Evolutionary conservation across 2,888 invertebrate genomes (phyloP).

Genomic region (Acleris laterana): DNA sequence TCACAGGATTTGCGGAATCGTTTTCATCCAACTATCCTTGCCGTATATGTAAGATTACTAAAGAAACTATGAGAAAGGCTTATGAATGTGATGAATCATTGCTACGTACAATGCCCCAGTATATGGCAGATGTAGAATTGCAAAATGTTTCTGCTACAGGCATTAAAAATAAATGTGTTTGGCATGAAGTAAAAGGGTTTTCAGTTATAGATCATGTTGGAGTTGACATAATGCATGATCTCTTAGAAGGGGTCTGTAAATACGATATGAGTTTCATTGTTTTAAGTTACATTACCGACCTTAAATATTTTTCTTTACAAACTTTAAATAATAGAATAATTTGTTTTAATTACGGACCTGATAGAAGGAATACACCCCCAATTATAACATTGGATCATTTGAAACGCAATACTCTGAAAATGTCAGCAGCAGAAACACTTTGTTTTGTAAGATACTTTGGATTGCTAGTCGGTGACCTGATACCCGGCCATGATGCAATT

Average conservation of each 20-base stretch:
- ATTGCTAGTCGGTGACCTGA: slow-evolving; percentile 10
- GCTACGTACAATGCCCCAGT: slow-evolving; percentile 18
- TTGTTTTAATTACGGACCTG: slow-evolving; percentile 9
- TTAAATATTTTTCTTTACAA: slow-evolving; percentile 12
- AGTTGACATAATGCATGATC: slow-evolving; percentile 34
- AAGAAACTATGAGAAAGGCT: slow-evolving; percentile 21
- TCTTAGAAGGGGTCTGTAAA: slow-evolving; percentile 26
- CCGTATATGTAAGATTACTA: slow-evolving; percentile 14
- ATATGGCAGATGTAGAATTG: slow-evolving; percentile 13
- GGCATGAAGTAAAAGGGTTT: slow-evolving; percentile 15
- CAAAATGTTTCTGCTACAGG: slow-evolving; percentile 25
- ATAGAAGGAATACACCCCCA: slow-evolving; percentile 10
- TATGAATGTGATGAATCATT: slow-evolving; percentile 20
- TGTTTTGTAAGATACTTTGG: slow-evolving; percentile 16
- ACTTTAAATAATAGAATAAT: slow-evolving; percentile 12
- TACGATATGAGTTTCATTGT: slow-evolving; percentile 26
- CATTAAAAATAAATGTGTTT: slow-evolving; percentile 30
- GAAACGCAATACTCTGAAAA: slow-evolving; percentile 7
- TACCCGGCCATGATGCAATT: not conserved
- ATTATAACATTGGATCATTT: slow-evolving; percentile 8
- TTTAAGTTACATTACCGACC: slow-evolving; percentile 14
- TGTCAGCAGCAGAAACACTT: slow-evolving; percentile 12
- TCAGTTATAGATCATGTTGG: slow-evolving; percentile 25
- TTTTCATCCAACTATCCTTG: too few relatives aligned
- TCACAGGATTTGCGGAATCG: too few relatives aligned